A percentile compares a stretch with the other conserved stretches of the same genome.
Evolutionary conservation across 2,888 invertebrate genomes (phyloP).

Genomic region (Ichneumon xanthorius): DNA sequence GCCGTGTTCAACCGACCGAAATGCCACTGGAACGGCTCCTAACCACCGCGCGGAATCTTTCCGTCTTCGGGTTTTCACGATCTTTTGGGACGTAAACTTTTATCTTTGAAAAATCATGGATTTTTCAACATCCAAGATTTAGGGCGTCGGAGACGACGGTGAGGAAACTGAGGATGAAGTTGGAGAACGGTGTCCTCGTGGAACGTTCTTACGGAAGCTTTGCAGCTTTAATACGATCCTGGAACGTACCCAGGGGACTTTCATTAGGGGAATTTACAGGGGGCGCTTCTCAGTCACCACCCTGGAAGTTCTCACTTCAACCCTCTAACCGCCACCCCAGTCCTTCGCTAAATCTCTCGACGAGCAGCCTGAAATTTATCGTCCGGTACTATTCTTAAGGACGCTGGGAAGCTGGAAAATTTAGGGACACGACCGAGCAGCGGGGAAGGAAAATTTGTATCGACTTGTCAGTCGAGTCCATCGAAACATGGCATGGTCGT

Average conservation of each 20-base stretch:
- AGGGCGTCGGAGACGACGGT: not conserved
- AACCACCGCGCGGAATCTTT: not conserved
- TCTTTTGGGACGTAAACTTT: not conserved
- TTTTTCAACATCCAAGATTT: slow-evolving; percentile 6
- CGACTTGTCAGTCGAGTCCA: not conserved
- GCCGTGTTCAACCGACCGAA: slow-evolving; percentile 17
- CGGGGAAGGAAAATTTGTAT: not conserved
- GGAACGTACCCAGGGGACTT: slow-evolving; percentile 82
- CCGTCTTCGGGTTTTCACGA: not conserved
- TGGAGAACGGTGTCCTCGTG: slow-evolving; percentile 45
- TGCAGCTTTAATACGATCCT: slow-evolving; percentile 82
- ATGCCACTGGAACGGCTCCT: not conserved
- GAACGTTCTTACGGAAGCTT: slow-evolving; percentile 79
- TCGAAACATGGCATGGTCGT: not conserved
- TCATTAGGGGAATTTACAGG: slow-evolving; percentile 84
- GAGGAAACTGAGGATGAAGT: slow-evolving; percentile 19
- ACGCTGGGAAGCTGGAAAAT: slow-evolving; percentile 69
- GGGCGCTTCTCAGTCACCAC: slow-evolving; percentile 70
- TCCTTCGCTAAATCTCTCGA: slow-evolving; percentile 77
- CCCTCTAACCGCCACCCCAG: slow-evolving; percentile 56
- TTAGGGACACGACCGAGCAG: slow-evolving; percentile 66
- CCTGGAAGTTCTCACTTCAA: slow-evolving; percentile 68
- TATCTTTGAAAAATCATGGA: not conserved
- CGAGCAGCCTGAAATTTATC: slow-evolving; percentile 81
- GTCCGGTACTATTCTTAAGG: slow-evolving; percentile 75